phyloP scores from a whole-genome alignment of 1,140 invertebrate species.

The Notospermus geniculatus region DNA sequence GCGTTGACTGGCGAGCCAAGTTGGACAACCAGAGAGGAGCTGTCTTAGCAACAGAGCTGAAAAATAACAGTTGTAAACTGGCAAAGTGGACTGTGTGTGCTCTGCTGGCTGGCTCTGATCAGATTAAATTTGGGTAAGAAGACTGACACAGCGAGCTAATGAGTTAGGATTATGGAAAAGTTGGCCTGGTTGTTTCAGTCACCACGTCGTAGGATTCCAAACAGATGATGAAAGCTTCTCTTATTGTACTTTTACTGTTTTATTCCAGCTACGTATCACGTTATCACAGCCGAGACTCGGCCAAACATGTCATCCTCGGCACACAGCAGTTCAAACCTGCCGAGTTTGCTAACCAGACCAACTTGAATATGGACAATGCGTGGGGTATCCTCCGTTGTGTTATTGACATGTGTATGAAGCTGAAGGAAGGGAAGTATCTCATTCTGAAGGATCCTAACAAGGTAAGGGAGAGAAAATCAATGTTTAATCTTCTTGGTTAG shows the following conservation, averaged over 20 bases:
- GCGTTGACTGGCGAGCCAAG: slow-evolving; percentile 97
- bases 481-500: no score
- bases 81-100: slow-evolving; percentile 97
- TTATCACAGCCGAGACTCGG: slow-evolving; percentile 86
- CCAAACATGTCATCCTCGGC: slow-evolving; percentile 95
- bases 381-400: slow-evolving; percentile 99
- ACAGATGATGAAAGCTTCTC: no score
- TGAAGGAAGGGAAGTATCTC: slow-evolving; percentile 93
- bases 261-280: slow-evolving; percentile 84
- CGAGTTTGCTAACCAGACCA: slow-evolving; percentile 98
- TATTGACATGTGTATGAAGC: slow-evolving; percentile 96
- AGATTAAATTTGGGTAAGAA: slow-evolving; percentile 89
- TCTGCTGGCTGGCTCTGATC: slow-evolving; percentile 91
- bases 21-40: slow-evolving; percentile 96
- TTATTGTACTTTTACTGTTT: slow-evolving; percentile 3
- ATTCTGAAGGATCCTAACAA: slow-evolving; percentile 99
- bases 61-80: slow-evolving; percentile 98
- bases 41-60: slow-evolving; percentile 94
- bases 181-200: no score
- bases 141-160: no score
- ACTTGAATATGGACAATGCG: slow-evolving; percentile 98
- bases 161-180: no score
- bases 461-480: slow-evolving; percentile 31
- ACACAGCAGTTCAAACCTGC: slow-evolving; percentile 98
- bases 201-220: no score